Percentiles rank a stretch among this genome's conserved stretches.
Evolutionary conservation across 1,140 invertebrate species (phyloP).

Genomic region (Sycophila sp.): DNA sequence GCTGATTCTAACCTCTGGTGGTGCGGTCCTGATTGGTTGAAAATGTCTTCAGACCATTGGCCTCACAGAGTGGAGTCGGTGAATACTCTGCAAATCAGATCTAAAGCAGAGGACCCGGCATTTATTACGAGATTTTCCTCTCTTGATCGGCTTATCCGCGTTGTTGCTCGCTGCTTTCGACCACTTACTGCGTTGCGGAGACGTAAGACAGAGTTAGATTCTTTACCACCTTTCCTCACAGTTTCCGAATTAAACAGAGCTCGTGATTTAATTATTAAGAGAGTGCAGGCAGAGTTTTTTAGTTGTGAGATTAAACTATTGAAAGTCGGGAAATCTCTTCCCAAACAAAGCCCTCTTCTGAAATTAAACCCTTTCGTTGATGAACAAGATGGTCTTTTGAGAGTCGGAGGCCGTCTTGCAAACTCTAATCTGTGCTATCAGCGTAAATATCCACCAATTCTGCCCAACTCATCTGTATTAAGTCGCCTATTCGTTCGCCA

Average conservation of each 20-base stretch:
- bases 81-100: too few relatives aligned
- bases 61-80: not conserved
- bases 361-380: not conserved
- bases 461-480: not conserved
- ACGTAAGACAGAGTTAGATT: not conserved
- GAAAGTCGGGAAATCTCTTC: not conserved
- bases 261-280: not conserved
- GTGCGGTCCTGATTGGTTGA: slow-evolving; percentile 3
- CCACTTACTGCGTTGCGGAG: not conserved
- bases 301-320: not conserved
- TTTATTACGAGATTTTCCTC: not conserved
- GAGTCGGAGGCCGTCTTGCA: not conserved
- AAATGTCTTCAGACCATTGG: not conserved
- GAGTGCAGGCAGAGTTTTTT: not conserved
- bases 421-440: not conserved
- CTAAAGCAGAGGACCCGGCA: not conserved
- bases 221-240: not conserved
- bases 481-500: not conserved
- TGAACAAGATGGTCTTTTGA: not conserved
- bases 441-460: not conserved
- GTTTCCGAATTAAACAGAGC: not conserved
- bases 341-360: not conserved
- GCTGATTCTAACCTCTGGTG: not conserved
- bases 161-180: not conserved
- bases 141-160: not conserved